Conservation (phyloP, 2,888 invertebrate species). For the Chrysolina oricalcia region DNA sequence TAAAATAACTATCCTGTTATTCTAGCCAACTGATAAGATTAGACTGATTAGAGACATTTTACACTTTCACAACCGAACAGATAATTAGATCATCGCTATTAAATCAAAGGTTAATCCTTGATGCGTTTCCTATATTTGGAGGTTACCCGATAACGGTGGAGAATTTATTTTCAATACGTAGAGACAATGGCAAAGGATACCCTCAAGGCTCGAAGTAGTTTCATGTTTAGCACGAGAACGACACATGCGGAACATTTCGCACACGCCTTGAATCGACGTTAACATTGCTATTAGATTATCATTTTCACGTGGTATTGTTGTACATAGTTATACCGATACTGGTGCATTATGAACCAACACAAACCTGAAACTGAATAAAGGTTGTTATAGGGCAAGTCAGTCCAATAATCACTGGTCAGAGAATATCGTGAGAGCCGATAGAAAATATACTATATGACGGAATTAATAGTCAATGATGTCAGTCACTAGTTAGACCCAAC, state of each 20-base stretch:
- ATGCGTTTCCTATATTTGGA: constrained; percentile 8
- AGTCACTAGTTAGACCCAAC: no score
- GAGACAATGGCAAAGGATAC: constrained; percentile 14
- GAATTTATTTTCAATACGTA: not conserved
- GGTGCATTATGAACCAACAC: no score
- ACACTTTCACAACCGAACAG: not conserved
- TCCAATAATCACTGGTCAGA: no score
- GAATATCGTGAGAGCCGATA: no score
- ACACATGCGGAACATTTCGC: not conserved
- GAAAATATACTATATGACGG: no score
- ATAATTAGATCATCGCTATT: not conserved
- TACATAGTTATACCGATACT: no score
- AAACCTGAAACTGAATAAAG: no score
- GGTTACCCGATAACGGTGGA: not conserved
- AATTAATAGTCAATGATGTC: no score
- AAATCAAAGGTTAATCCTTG: constrained; percentile 18
- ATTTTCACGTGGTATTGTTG: not conserved
- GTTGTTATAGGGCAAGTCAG: no score
- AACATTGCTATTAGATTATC: not conserved
- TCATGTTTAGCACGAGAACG: constrained; percentile 16
- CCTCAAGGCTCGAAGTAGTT: constrained; percentile 17
- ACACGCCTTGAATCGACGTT: not conserved
- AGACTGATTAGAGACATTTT: not conserved
- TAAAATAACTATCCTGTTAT: no score
- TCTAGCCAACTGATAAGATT: no score